A percentile compares a stretch with the other conserved stretches of the same genome.
These are phyloP conservation scores for Platynereis dumerilii DNA, from an alignment of 2,888 invertebrate species.

Conservation along the genomic window DNA sequence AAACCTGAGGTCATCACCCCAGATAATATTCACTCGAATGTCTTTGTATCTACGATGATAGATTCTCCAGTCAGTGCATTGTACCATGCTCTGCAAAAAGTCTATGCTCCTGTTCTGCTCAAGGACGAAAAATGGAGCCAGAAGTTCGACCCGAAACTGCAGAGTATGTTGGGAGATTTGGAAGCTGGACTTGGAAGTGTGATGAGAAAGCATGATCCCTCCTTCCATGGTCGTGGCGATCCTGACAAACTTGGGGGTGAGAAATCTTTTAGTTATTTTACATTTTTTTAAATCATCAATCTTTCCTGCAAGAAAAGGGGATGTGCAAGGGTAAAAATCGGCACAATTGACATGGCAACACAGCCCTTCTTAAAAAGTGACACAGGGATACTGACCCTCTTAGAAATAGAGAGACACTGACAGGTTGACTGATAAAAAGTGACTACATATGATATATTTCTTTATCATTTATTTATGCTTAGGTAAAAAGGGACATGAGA, in stretches of 20 bases:
- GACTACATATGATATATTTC: no score
- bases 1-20: constrained; percentile 69
- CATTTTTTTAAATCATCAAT: no score
- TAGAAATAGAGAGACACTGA: no score
- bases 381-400: no score
- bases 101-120: constrained; percentile 56
- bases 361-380: no score
- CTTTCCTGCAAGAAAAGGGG: no score
- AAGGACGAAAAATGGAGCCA: constrained; percentile 63
- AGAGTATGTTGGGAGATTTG: constrained; percentile 64
- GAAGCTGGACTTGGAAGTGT: constrained; percentile 65
- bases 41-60: constrained; percentile 70
- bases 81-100: constrained; percentile 70
- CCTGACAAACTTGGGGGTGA: constrained; percentile 56
- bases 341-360: no score
- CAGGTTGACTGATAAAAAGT: no score
- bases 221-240: constrained; percentile 44
- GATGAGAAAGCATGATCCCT: constrained; percentile 56
- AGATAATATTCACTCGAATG: constrained; percentile 68
- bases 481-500: no score
- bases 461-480: no score
- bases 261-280: no score
- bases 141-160: constrained; percentile 65
- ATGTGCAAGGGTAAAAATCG: no score
- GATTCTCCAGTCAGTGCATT: constrained; percentile 70